Evolutionary conservation across 2,888 invertebrate genomes (phyloP), one percentile per base, ranked within the genome.

Genomic region (Agrilus mali): DNA sequence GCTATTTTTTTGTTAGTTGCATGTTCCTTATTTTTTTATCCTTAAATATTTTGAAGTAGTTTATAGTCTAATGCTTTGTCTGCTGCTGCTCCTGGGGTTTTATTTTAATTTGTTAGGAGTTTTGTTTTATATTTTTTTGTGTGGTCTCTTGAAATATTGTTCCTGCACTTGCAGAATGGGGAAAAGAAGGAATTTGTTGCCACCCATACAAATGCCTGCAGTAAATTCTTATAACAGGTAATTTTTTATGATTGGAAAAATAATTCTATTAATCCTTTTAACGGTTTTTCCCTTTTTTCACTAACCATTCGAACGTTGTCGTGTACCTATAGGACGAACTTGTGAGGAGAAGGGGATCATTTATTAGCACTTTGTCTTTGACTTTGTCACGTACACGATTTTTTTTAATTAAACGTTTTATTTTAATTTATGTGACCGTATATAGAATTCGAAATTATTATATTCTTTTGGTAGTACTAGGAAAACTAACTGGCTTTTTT

Each of bases 181-280:
- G 57, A 57, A 55, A 55, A 59, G 63, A 58, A 60, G 62, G 53
- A 61, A 64, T 48, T 69, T 72, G 58, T 67, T 75, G 55, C 72
- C 75, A 58, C 76, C 74, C 50, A 75, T 75, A 64, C 73, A 71
- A 65, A 75, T 75, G 70, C 73, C 75, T 54, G 63, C 73, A 55
- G 65, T 70, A 54, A 67, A 72, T 53, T 74, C 73, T 56, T 75
- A 70, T 61, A 72, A 69, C 72, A 76, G 76, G 76, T 77, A 75
- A 65, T 45, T 44, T 43, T 35, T 32, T 13, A 38, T 14, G 14
- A 10, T n/a, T 38, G 17, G 8, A 15, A n/a, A 27, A 27, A 10
- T 10, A 27, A 10, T 27, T 27, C 10, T 27, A 10, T 20, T 27
- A 27, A 27, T 27, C 8, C 3, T 27, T 22, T 7, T 27, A 27